Evolutionary conservation across 2,888 invertebrate genomes (phyloP).

Genomic region (Priocnemis perturbator): DNA sequence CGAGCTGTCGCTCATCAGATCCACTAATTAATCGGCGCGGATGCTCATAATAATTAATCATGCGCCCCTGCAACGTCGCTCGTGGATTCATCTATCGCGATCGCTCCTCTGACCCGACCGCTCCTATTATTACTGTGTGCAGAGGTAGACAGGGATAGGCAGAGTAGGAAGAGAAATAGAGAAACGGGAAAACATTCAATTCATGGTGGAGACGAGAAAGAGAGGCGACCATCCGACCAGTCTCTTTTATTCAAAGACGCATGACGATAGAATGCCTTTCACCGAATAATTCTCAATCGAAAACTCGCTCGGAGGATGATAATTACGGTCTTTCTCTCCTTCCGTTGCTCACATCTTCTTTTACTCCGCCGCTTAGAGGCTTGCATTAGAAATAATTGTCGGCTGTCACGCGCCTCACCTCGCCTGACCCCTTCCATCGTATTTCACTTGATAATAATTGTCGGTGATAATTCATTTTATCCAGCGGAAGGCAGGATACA

Average conservation of each 20-base stretch:
- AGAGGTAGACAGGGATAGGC: no score
- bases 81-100: conserved; percentile 34
- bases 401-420: conserved; percentile 49
- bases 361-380: conserved; percentile 27
- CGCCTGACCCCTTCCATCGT: conserved; percentile 38
- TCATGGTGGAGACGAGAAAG: no score
- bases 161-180: neutral
- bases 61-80: conserved; percentile 15
- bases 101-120: conserved; percentile 2
- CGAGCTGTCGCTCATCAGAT: conserved; percentile 52
- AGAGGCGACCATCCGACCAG: neutral
- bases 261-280: neutral
- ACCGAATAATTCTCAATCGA: conserved; percentile 19
- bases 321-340: conserved; percentile 45
- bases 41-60: conserved; percentile 47
- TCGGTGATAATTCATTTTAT: conserved; percentile 48
- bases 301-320: conserved; percentile 32
- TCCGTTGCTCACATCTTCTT: conserved; percentile 27
- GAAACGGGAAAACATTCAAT: neutral
- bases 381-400: conserved; percentile 48
- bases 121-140: conserved; percentile 25
- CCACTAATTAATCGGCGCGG: conserved; percentile 52
- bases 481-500: conserved; percentile 11
- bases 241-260: no score
- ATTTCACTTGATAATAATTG: conserved; percentile 50